These are phyloP conservation scores for Reinhardtius hippoglossoides DNA, from an alignment of 2,113 vertebrate genomes.

Conservation along the genomic window DNA sequence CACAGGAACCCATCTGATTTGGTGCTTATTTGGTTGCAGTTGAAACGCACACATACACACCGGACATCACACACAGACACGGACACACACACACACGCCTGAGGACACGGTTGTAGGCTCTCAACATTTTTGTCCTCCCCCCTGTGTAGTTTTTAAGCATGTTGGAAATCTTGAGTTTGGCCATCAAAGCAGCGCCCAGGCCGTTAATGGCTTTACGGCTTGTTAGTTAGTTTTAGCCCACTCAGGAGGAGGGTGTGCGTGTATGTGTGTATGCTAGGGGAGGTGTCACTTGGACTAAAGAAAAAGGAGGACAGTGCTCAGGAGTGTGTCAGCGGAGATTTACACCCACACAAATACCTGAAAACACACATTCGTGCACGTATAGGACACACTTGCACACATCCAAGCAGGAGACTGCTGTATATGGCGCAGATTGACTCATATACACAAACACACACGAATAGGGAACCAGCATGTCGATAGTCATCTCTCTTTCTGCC, in stretches of 20 bases:
- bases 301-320: not conserved
- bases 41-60: too few relatives aligned
- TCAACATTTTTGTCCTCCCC: constrained; percentile 23
- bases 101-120: constrained; percentile 43
- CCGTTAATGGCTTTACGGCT: constrained; percentile 71
- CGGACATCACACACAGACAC: constrained; percentile 31
- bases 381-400: not conserved
- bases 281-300: constrained; percentile 21
- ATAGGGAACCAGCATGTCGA: constrained; percentile 60
- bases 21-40: constrained; percentile 2
- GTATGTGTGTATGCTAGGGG: constrained; percentile 2
- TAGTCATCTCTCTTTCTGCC: constrained; percentile 71
- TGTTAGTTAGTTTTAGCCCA: constrained; percentile 71
- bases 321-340: constrained; percentile 12
- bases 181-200: constrained; percentile 65
- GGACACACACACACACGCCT: constrained; percentile 40
- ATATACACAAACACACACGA: constrained; percentile 44
- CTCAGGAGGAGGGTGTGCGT: constrained; percentile 53
- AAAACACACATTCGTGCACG: not conserved
- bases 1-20: constrained; percentile 57
- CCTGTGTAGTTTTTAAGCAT: constrained; percentile 56
- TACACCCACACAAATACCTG: not conserved
- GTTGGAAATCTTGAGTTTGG: constrained; percentile 58
- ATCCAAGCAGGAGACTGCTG: not conserved
- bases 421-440: constrained; percentile 35